Base-by-base conservation (phyloP, 2,797 vertebrate species). In the Etheostoma nigrum region DNA sequence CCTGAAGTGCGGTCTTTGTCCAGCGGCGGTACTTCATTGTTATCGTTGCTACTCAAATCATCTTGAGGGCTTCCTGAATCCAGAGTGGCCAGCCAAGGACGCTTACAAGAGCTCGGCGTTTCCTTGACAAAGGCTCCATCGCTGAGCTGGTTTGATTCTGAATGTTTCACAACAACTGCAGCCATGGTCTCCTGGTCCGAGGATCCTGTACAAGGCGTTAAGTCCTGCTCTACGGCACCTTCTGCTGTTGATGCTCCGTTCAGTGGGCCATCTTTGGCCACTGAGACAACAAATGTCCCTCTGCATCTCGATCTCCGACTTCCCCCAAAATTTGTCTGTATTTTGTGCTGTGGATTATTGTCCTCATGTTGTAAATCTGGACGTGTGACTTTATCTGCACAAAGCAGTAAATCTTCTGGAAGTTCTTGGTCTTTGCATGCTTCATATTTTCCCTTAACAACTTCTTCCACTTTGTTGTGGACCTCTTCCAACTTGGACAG, bases 241-340 rank as follows among this genome's bases (percentile, higher is more conserved):
- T 13, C 15, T 18, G 79, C 77, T 21, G 60, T 4, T 21, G 82
- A 57, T 2, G 11, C 52, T 45, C 23, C 25, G n/a, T 58, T 63
- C 8, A n/a, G n/a, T 4, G 58, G 52, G 36, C 54, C n/a, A 0
- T 78, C 68, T 14, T 12, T 8, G 19, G 0, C 42, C n/a, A 72
- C 33, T 5, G 91, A 85, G 48, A 93, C 18, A 8, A 91, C 72
- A 84, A 91, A 93, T 0, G 89, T 92, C n/a, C 51, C 55, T 74
- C 92, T 91, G 80, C 83, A 86, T 80, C 62, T 87, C 16, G 76
- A 23, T 61, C 59, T 85, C 16, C 18, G 72, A 27, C 11, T 36
- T 57, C 14, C 40, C 33, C 0, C 45, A 18, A 75, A 48, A 2
- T 49, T 40, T 16, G 40, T 23, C 27, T 23, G 5, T 14, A 48